These are phyloP conservation scores for Rafetus swinhoei DNA, from an alignment of 2,113 vertebrate genomes.

Conservation along the genomic window DNA sequence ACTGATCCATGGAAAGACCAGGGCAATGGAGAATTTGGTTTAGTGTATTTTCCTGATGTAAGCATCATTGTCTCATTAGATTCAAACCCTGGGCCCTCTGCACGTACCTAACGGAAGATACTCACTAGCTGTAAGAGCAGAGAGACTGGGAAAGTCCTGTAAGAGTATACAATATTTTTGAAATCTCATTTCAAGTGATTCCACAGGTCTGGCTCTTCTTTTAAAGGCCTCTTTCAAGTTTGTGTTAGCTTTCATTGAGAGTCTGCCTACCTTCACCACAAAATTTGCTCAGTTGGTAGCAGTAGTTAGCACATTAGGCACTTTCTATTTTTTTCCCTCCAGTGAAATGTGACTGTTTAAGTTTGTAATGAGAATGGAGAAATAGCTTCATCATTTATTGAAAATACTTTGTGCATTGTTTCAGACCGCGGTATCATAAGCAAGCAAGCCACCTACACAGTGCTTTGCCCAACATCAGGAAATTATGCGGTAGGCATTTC, in stretches of 20 bases:
- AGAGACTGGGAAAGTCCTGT: not conserved
- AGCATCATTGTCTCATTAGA: not conserved
- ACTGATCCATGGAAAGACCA: not conserved
- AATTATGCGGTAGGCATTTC: not conserved
- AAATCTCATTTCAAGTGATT: not conserved
- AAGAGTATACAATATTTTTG: not conserved
- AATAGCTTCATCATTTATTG: not conserved
- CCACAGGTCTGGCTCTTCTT: not conserved
- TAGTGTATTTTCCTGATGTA: too few relatives aligned
- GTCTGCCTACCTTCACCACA: not conserved
- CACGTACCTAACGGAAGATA: fast-evolving
- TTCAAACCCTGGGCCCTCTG: not conserved
- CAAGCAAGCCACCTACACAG: not conserved
- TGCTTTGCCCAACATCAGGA: not conserved
- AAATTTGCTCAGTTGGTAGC: not conserved
- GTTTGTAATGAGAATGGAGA: not conserved
- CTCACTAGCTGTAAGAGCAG: not conserved
- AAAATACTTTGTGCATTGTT: not conserved
- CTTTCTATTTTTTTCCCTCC: not conserved
- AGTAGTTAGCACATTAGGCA: too few relatives aligned
- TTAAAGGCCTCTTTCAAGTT: not conserved
- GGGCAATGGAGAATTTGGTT: not conserved
- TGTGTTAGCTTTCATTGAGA: not conserved
- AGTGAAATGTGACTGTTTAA: not conserved
- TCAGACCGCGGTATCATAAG: not conserved